Conservation (phyloP, 2,888 invertebrate species). For the Teinopalpus imperialis region DNA sequence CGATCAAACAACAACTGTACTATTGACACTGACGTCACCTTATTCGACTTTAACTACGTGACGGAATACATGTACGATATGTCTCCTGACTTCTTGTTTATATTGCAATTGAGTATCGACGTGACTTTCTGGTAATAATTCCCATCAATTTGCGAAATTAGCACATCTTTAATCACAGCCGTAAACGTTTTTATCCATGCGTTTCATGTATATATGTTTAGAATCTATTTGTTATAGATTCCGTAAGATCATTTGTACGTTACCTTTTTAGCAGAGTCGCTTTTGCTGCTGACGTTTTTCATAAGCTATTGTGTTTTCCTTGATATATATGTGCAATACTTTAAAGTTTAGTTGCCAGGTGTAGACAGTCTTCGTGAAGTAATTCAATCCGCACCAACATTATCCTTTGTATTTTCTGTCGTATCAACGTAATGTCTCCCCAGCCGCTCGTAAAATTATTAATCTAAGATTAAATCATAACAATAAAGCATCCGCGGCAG, state of each 20-base stretch:
- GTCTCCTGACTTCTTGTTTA: constrained; percentile 15
- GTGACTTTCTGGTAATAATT: constrained; percentile 30
- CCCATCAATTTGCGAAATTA: constrained; percentile 26
- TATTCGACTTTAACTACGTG: constrained; percentile 13
- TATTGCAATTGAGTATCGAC: constrained; percentile 22
- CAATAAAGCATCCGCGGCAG: constrained; percentile 3
- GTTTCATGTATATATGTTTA: too few species aligned
- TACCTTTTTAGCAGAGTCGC: too few species aligned
- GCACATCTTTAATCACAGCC: constrained; percentile 21
- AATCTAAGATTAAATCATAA: constrained; percentile 18
- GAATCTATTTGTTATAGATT: too few species aligned
- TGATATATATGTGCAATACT: not conserved
- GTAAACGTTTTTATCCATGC: constrained; percentile 9
- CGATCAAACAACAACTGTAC: constrained; percentile 5
- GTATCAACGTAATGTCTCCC: constrained; percentile 5
- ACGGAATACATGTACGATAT: constrained; percentile 15
- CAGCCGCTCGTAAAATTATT: constrained; percentile 19
- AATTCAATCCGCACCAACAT: constrained; percentile 10
- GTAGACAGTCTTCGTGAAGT: not conserved
- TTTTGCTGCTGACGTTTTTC: too few species aligned
- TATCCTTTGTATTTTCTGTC: constrained; percentile 8
- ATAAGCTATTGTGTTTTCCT: too few species aligned
- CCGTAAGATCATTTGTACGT: too few species aligned
- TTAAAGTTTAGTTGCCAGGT: not conserved
- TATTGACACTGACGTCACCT: constrained; percentile 8